These are phyloP conservation scores for Buceros bicornis DNA, from an alignment of 2,797 vertebrate species.

Conservation along the genomic window DNA sequence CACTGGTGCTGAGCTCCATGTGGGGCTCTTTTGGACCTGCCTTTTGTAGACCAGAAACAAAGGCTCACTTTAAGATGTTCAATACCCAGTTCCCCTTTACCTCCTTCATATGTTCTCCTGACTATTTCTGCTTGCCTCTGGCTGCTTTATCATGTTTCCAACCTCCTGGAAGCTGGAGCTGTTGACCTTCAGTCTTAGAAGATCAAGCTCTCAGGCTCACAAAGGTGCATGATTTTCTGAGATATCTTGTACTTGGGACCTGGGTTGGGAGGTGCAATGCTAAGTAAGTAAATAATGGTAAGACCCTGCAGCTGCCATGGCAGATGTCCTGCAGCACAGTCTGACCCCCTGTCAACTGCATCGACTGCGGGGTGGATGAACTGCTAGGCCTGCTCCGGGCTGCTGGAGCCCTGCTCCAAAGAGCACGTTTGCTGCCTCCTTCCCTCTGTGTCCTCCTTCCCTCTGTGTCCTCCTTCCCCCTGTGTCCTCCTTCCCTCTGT, in stretches of 20 bases:
- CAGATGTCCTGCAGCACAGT: background rate
- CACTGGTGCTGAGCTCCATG: rapidly evolving
- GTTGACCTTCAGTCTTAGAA: background rate
- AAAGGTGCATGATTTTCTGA: background rate
- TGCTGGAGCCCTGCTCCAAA: background rate
- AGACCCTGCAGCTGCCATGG: background rate
- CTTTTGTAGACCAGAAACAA: background rate
- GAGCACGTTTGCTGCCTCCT: background rate
- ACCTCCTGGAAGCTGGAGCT: background rate
- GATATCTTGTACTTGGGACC: background rate
- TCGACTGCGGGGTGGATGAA: background rate
- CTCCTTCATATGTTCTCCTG: background rate
- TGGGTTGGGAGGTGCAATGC: background rate
- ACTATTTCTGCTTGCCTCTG: background rate
- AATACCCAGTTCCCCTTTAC: background rate
- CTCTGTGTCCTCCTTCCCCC: background rate
- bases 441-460: background rate
- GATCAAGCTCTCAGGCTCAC: background rate
- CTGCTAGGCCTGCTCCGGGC: background rate
- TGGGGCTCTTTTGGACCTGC: background rate
- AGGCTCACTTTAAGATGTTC: background rate
- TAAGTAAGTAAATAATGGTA: background rate
- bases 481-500: background rate
- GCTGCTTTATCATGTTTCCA: background rate
- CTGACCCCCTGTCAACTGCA: background rate